Conservation (phyloP, 2,113 vertebrate species). For the Polypterus bichir region DNA sequence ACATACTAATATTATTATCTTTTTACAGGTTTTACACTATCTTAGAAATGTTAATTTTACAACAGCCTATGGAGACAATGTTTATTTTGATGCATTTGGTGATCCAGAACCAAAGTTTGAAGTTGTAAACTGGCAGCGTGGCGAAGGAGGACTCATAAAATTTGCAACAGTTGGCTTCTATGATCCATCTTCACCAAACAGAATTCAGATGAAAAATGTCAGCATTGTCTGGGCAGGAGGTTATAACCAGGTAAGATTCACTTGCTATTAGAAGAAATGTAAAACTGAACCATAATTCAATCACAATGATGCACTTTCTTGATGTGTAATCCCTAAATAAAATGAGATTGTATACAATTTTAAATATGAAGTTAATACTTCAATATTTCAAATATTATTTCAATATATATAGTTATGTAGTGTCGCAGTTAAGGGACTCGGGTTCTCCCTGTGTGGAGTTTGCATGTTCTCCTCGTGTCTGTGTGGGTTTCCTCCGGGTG, state of each 20-base stretch:
- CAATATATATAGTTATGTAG: too few species aligned
- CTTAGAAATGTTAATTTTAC: constrained; percentile 31
- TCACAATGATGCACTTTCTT: too few species aligned
- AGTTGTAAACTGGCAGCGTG: constrained; percentile 47
- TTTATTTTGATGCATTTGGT: constrained; percentile 44
- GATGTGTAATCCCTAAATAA: background rate
- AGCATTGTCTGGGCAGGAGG: constrained; percentile 37
- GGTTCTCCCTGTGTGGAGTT: too few species aligned
- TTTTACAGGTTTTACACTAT: constrained; percentile 34
- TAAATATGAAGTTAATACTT: constrained; percentile 28
- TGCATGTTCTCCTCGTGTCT: too few species aligned
- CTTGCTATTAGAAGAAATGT: background rate
- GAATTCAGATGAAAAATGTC: constrained; percentile 26
- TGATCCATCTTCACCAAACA: constrained; percentile 35
- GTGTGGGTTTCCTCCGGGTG: too few species aligned
- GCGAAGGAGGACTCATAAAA: constrained; percentile 18
- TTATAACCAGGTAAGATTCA: constrained; percentile 12
- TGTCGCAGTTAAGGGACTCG: too few species aligned
- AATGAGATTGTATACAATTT: constrained; percentile 24
- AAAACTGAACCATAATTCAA: background rate
- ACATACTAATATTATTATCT: background rate
- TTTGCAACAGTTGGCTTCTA: constrained; percentile 45
- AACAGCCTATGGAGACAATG: constrained; percentile 42
- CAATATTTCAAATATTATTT: constrained; percentile 18
- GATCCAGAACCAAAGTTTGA: constrained; percentile 48